These are phyloP conservation scores for Macrotis lagotis DNA, from an alignment of 2,113 vertebrate genomes.

Conservation along the genomic window DNA sequence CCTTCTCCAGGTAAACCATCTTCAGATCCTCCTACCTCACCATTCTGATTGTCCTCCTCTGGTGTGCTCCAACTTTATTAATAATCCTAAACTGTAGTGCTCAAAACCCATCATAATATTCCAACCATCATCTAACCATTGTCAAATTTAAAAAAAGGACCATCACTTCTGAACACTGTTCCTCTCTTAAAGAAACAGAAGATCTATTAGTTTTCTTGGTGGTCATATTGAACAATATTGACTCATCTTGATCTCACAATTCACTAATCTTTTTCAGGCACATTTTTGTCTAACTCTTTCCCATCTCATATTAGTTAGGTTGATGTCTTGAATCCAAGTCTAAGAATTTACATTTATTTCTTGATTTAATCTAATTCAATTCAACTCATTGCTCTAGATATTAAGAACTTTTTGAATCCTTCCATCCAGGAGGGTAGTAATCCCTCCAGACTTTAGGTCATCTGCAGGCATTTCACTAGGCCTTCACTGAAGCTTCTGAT, in stretches of 20 bases:
- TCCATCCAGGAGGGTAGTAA: not conserved
- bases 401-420: not conserved
- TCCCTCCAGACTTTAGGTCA: not conserved
- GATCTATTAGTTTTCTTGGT: not conserved
- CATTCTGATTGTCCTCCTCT: not conserved
- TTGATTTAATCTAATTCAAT: not conserved
- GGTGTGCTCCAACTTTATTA: not conserved
- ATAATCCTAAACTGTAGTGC: not conserved
- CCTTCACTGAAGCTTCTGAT: not conserved
- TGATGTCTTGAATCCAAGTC: not conserved
- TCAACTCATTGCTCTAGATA: not conserved
- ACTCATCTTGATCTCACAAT: not conserved
- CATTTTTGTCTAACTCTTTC: not conserved
- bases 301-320: not conserved
- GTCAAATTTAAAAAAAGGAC: too few relatives aligned
- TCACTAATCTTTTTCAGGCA: not conserved
- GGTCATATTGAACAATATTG: not conserved
- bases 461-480: not conserved
- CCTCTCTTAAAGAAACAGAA: not conserved
- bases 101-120: not conserved
- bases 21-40: not conserved
- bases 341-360: not conserved
- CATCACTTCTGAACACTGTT: not conserved
- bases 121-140: not conserved
- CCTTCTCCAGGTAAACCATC: not conserved